Percentiles rank a stretch among this genome's conserved stretches.
phyloP scores from a whole-genome alignment of 2,888 invertebrate species.

The Synanthedon andrenaeformis region DNA sequence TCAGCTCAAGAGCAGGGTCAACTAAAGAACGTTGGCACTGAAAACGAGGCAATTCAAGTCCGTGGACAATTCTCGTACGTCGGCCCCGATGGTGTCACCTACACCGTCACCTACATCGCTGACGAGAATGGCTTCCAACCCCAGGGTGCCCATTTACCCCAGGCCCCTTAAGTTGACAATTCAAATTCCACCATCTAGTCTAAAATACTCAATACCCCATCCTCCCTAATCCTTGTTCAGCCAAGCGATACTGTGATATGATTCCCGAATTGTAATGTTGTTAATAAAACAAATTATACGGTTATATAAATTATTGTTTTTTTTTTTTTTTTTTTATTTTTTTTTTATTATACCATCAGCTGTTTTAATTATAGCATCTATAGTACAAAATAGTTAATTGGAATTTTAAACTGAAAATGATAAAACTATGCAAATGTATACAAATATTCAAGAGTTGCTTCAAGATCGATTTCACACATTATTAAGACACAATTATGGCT shows the following conservation, averaged over 20 bases:
- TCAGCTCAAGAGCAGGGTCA: conserved; percentile 27
- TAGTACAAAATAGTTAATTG: no score
- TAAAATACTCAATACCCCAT: conserved; percentile 3
- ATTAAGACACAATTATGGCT: no score
- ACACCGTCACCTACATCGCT: conserved; percentile 59
- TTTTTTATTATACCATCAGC: not conserved
- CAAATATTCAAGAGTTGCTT: no score
- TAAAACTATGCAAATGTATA: no score
- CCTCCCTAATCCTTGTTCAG: conserved; percentile 13
- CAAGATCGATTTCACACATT: no score
- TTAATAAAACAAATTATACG: conserved; percentile 39
- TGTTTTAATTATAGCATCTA: no score
- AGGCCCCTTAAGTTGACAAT: conserved; percentile 6
- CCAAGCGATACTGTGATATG: conserved; percentile 61
- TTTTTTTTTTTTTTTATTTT: conserved; percentile 7
- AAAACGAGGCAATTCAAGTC: conserved; percentile 53
- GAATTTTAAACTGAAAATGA: no score
- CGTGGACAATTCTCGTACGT: conserved; percentile 59
- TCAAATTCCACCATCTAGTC: conserved; percentile 5
- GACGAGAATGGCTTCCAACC: conserved; percentile 68
- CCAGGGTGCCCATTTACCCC: conserved; percentile 35
- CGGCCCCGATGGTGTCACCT: conserved; percentile 51
- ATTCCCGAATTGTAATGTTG: conserved; percentile 30
- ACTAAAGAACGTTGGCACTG: conserved; percentile 51
- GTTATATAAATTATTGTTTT: conserved; percentile 26